phyloP scores from a whole-genome alignment of 1,140 invertebrate species.

The Ips nitidus region DNA sequence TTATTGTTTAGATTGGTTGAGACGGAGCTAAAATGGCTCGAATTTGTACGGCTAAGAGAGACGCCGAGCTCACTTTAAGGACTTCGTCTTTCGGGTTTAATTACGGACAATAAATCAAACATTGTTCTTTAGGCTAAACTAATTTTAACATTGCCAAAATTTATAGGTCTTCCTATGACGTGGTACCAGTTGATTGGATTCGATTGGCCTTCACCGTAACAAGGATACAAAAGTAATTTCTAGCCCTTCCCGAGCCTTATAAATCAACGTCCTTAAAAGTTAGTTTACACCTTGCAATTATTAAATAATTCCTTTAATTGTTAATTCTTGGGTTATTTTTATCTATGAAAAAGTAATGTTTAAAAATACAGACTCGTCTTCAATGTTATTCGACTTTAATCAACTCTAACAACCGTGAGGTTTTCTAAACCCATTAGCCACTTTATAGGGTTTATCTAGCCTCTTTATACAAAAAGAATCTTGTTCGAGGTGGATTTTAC shows the following conservation, averaged over 20 bases:
- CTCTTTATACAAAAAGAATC: constrained; percentile 10
- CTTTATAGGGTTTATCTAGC: constrained; percentile 15
- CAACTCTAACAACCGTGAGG: constrained; percentile 6
- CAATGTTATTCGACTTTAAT: constrained; percentile 7
- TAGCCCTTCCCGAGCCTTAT: constrained; percentile 8
- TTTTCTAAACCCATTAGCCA: constrained; percentile 10
- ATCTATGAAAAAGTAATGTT: background rate
- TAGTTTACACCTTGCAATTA: constrained; percentile 5
- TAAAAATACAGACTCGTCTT: constrained; percentile 7
- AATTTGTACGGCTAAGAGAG: no score
- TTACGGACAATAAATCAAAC: background rate
- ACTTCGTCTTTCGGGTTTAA: background rate
- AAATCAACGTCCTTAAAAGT: constrained; percentile 14
- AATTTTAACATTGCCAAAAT: constrained; percentile 7
- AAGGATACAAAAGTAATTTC: constrained; percentile 14
- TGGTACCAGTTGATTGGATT: constrained; percentile 8
- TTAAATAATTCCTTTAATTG: constrained; percentile 2
- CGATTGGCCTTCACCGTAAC: constrained; percentile 9
- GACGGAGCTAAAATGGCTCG: background rate
- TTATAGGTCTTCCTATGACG: constrained; percentile 11
- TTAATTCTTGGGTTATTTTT: background rate
- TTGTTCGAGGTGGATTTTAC: constrained; percentile 9
- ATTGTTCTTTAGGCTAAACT: constrained; percentile 1
- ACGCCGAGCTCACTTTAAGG: no score
- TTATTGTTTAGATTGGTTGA: constrained; percentile 11